phyloP scores from a whole-genome alignment of 2,113 vertebrate genomes.

The Pedionomus torquatus region DNA sequence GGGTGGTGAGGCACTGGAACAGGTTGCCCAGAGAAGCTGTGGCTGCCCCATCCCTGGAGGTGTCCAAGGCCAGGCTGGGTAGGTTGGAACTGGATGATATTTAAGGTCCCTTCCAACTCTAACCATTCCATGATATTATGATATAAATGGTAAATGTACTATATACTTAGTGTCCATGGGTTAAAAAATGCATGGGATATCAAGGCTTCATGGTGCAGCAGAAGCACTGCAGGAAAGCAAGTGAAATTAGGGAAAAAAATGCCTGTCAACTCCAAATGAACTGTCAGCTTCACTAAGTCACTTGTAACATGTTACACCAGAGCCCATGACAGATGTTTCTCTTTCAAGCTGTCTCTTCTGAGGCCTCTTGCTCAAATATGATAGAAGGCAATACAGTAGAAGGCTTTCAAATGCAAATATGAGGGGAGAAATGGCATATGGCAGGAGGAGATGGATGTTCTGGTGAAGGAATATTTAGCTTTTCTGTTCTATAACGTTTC shows the following conservation, averaged over 20 bases:
- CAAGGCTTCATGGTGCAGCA: background rate
- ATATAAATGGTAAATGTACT: background rate
- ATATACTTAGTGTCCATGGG: background rate
- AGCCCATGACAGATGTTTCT: background rate
- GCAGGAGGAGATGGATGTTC: background rate
- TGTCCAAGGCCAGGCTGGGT: no score
- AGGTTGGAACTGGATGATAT: no score
- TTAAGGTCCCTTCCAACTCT: no score
- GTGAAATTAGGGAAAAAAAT: background rate
- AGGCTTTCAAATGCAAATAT: conserved; percentile 47
- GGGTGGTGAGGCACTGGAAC: no score
- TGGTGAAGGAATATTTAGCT: background rate
- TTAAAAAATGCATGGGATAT: background rate
- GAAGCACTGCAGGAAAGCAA: background rate
- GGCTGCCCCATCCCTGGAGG: no score
- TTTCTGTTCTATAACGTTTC: background rate
- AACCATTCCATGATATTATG: background rate
- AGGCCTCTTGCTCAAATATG: background rate
- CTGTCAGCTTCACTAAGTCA: background rate
- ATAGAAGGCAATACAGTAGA: background rate
- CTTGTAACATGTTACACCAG: background rate
- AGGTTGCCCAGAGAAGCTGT: no score
- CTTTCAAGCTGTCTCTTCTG: background rate
- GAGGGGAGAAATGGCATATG: background rate
- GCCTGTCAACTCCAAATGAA: background rate